These are phyloP conservation scores for Carettochelys insculpta DNA, from an alignment of 2,113 vertebrate species.

Conservation along the genomic window DNA sequence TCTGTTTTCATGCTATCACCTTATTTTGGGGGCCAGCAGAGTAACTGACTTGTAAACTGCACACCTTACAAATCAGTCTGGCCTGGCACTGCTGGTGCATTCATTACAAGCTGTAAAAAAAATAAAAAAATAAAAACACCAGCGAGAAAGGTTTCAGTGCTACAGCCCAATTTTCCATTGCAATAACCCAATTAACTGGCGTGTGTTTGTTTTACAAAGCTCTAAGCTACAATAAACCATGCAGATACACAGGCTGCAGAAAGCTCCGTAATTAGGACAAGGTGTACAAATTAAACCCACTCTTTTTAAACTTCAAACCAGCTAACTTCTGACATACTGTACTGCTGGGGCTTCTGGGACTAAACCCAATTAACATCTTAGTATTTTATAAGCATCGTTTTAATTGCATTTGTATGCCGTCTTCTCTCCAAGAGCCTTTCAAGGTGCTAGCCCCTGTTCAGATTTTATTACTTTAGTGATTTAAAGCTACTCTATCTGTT, in stretches of 20 bases:
- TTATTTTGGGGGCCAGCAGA: slow-evolving; percentile 72
- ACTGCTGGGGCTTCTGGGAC: slow-evolving; percentile 87
- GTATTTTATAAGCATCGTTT: slow-evolving; percentile 89
- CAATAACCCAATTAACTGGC: slow-evolving; percentile 88
- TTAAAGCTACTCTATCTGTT: slow-evolving; percentile 83
- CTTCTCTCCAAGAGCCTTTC: slow-evolving; percentile 85
- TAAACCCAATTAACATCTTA: slow-evolving; percentile 90
- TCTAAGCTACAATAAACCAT: slow-evolving; percentile 89
- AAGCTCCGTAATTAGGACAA: slow-evolving; percentile 88
- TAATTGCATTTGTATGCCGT: slow-evolving; percentile 89
- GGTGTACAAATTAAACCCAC: slow-evolving; percentile 90
- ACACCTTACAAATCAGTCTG: slow-evolving; percentile 84
- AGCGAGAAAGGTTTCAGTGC: slow-evolving; percentile 79
- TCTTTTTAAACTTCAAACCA: slow-evolving; percentile 91
- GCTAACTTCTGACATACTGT: slow-evolving; percentile 89
- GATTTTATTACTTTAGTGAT: slow-evolving; percentile 86
- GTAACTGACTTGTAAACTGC: slow-evolving; percentile 78
- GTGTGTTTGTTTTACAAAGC: slow-evolving; percentile 90
- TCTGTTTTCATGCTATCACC: slow-evolving; percentile 79
- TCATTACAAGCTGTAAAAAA: slow-evolving; percentile 83
- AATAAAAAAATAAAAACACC: slow-evolving; percentile 37
- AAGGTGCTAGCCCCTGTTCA: slow-evolving; percentile 83
- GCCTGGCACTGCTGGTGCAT: slow-evolving; percentile 77
- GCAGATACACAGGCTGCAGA: slow-evolving; percentile 83
- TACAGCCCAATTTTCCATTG: slow-evolving; percentile 85